Conservation (phyloP, 2,113 vertebrate species). For the Telmatochromis sp. region DNA sequence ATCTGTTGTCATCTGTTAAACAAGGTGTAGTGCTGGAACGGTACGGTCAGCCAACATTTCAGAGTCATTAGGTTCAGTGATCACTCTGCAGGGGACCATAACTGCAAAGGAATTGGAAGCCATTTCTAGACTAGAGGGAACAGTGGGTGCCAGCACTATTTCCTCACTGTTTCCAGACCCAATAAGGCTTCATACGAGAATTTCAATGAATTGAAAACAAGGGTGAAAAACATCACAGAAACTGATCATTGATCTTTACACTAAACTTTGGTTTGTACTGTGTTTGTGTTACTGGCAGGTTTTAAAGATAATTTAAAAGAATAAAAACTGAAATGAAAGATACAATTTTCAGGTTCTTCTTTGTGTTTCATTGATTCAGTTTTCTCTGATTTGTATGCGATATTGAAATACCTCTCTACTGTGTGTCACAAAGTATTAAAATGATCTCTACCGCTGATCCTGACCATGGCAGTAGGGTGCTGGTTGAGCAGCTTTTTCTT, state of each 20-base stretch:
- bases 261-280: not conserved
- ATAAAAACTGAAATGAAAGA: not conserved
- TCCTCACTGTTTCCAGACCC: not conserved
- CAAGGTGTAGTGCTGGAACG: not conserved
- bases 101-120: not conserved
- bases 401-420: not conserved
- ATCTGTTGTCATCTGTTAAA: conserved; percentile 1
- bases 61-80: conserved; percentile 17
- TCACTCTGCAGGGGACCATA: conserved; percentile 1
- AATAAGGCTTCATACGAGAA: not conserved
- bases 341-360: not conserved
- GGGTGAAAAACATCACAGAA: not conserved
- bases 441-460: not conserved
- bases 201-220: not conserved
- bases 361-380: not conserved
- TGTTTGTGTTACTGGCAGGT: not conserved
- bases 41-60: not conserved
- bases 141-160: not conserved
- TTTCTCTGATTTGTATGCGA: not conserved
- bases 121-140: not conserved
- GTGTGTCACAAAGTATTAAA: not conserved
- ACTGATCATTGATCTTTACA: not conserved
- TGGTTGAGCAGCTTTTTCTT: not conserved
- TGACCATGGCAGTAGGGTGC: not conserved
- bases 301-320: not conserved